These are phyloP conservation scores for Tolypeutes matacus DNA, from an alignment of 2,797 vertebrate species.

Conservation along the genomic window DNA sequence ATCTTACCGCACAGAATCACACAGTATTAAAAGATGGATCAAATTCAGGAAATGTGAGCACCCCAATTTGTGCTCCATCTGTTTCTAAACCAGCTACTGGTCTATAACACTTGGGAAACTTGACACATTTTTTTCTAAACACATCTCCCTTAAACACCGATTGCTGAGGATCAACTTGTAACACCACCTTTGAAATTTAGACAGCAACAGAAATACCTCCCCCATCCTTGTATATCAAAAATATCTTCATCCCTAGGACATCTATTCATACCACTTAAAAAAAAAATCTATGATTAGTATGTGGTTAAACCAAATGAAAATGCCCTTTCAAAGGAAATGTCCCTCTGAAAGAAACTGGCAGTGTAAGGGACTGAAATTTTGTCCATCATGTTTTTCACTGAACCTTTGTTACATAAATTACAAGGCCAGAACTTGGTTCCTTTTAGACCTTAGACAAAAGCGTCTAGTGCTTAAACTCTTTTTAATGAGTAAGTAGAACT, in stretches of 20 bases:
- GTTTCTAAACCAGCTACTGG: not conserved
- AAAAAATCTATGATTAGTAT: not conserved
- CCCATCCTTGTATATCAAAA: not conserved
- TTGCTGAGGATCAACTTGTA: not conserved
- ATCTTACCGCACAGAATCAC: not conserved
- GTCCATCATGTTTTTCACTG: not conserved
- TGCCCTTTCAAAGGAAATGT: not conserved
- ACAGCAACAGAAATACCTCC: not conserved
- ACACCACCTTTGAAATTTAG: not conserved
- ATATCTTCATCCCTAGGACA: not conserved
- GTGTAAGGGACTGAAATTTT: not conserved
- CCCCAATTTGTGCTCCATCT: not conserved
- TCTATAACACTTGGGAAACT: rapidly evolving
- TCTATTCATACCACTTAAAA: not conserved
- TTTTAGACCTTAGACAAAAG: not conserved
- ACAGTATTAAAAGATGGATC: not conserved
- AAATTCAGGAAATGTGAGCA: not conserved
- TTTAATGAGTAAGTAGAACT: not conserved
- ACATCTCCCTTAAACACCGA: not conserved
- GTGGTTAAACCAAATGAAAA: not conserved
- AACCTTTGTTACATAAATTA: not conserved
- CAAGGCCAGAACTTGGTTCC: not conserved
- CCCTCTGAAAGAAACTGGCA: not conserved
- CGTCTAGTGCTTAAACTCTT: not conserved
- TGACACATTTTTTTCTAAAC: not conserved